Evolutionary conservation across 2,888 invertebrate genomes (phyloP), one percentile per base, ranked within the genome.

Genomic region (Torymus aiolomorphi): DNA sequence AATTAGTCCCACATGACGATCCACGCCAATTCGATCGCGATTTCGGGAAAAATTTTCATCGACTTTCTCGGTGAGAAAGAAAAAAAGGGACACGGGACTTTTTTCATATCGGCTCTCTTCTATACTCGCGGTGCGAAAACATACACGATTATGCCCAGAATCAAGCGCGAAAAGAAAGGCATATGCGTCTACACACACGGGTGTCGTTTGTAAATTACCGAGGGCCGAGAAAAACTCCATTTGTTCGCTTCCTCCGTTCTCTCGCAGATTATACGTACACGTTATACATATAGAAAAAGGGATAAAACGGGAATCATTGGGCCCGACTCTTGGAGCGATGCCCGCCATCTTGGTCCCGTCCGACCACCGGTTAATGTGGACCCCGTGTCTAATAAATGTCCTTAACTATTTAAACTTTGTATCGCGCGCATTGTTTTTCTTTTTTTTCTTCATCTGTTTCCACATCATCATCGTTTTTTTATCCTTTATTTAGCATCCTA

Each of bases 301-400:
- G 77, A 82, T 85, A 84, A 86, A 86, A 87, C 85, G 83, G 86
- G 86, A 87, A 86, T 85, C 82, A 85, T 87, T 87, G 86, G 85
- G 85, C 84, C 86, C 87, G 87, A 88, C 83, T 86, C 84, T 84
- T 86, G 87, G 86, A 85, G 85, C 84, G 84, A 85, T 86, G 84
- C 84, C 88, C 89, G 89, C 89, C 90, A 90, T 90, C 89, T 90
- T 88, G 88, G 88, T 89, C 88, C 87, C 88, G 84, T 87, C 86
- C 85, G 87, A 88, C 89, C 88, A 87, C 87, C 87, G 85, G 86
- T 73, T 63, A 31, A 62, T 84, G 86, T 88, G 88, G 87, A 88
- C 86, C 87, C 84, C 84, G 77, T 85, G 51, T 73, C 54, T 79
- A 71, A 74, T 73, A 71, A 71, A 72, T 57, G 63, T 73, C 84